Percentiles rank a stretch among this genome's conserved stretches.
Evolutionary conservation across 2,797 vertebrate genomes (phyloP).

Genomic region (Rhynchonycteris naso): DNA sequence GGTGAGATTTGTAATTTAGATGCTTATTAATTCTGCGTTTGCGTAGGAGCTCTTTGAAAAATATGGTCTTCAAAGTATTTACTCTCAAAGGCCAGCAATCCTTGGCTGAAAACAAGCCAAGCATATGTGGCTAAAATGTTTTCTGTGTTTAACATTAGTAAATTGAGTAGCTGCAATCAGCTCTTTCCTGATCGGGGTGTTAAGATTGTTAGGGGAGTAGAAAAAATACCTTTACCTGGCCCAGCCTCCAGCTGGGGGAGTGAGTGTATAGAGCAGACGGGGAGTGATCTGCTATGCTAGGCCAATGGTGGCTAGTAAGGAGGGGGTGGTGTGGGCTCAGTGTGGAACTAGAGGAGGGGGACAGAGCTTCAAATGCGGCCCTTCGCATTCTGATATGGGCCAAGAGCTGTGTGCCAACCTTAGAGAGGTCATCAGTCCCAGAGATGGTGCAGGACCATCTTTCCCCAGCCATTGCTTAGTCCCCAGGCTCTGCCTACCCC

Average conservation of each 20-base stretch:
- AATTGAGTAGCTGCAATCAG: slow-evolving; percentile 33
- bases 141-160: slow-evolving; percentile 60
- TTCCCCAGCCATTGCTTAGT: neutral
- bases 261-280: neutral
- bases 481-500: neutral
- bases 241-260: neutral
- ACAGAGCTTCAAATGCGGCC: neutral
- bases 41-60: slow-evolving; percentile 79
- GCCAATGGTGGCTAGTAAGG: neutral
- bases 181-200: neutral
- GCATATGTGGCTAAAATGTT: slow-evolving; percentile 47
- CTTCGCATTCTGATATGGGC: neutral
- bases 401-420: neutral
- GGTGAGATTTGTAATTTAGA: slow-evolving; percentile 85
- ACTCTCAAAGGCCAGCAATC: slow-evolving; percentile 79
- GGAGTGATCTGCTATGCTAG: neutral
- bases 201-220: neutral
- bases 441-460: neutral
- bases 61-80: slow-evolving; percentile 81
- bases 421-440: neutral
- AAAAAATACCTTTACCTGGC: neutral
- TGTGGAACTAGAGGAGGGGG: neutral
- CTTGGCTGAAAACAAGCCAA: slow-evolving; percentile 72
- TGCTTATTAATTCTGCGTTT: slow-evolving; percentile 84
- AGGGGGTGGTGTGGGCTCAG: too few species aligned